Evolutionary conservation across 1,140 invertebrate species (phyloP).

Genomic region (Zaprionus inermis): DNA sequence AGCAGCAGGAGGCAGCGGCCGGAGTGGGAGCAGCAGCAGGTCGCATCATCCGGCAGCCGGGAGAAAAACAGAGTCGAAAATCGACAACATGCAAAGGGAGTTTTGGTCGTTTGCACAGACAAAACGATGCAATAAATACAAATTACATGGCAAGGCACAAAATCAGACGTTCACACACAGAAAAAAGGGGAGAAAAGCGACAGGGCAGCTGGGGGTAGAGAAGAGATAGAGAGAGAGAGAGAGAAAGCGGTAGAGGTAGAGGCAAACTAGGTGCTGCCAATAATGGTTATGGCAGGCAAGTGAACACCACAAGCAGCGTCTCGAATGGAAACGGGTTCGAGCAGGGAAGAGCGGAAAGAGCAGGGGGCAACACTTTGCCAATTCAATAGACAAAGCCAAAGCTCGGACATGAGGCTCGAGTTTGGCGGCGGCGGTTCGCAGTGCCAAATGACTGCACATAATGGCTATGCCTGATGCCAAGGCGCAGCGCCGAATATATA

Average conservation of each 20-base stretch:
- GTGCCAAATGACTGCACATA: slow-evolving; percentile 79
- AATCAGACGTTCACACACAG: slow-evolving; percentile 41
- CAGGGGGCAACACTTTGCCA: slow-evolving; percentile 8
- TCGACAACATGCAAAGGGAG: slow-evolving; percentile 80
- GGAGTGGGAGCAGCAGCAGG: background rate
- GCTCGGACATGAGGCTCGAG: slow-evolving; percentile 41
- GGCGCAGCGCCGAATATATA: background rate
- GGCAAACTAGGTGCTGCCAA: slow-evolving; percentile 70
- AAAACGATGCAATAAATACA: slow-evolving; percentile 83
- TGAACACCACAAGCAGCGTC: slow-evolving; percentile 43
- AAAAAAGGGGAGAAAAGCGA: slow-evolving; percentile 3
- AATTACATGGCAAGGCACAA: slow-evolving; percentile 77
- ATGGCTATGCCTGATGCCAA: slow-evolving; percentile 47
- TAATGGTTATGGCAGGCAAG: slow-evolving; percentile 72
- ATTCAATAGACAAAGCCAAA: slow-evolving; percentile 53
- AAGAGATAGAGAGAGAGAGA: background rate
- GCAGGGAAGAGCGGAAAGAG: background rate
- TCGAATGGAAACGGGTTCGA: background rate
- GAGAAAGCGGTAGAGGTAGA: background rate
- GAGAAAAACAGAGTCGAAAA: slow-evolving; percentile 33
- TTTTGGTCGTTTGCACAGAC: slow-evolving; percentile 77
- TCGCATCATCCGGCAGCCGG: background rate
- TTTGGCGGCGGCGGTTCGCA: slow-evolving; percentile 14
- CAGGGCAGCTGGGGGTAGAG: slow-evolving; percentile 2
- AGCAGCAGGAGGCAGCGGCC: background rate